phyloP scores from a whole-genome alignment of 2,797 vertebrate species.

The Eurystomus glaucurus region DNA sequence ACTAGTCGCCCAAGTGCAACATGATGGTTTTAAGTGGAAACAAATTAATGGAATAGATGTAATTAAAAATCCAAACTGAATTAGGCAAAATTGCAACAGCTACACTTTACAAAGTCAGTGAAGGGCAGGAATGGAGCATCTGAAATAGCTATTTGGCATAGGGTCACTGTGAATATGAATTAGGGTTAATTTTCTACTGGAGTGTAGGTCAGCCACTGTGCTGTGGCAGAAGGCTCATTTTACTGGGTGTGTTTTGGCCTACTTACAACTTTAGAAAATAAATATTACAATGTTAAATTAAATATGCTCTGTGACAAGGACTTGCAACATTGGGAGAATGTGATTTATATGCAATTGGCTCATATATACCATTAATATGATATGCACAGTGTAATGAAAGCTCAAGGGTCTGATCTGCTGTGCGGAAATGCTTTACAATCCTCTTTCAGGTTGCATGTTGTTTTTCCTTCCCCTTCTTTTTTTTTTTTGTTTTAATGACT shows the following conservation, averaged over 20 bases:
- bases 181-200: conserved; percentile 62
- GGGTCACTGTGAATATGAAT: conserved; percentile 60
- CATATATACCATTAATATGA: conserved; percentile 62
- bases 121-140: neutral
- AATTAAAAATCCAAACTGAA: conserved; percentile 64
- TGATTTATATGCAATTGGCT: conserved; percentile 69
- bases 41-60: conserved; percentile 53
- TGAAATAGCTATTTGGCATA: conserved; percentile 28
- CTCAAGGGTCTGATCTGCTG: conserved; percentile 58
- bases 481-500: conserved; percentile 39
- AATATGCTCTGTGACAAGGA: conserved; percentile 66
- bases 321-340: conserved; percentile 15
- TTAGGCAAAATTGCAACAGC: conserved; percentile 21
- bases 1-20: conserved; percentile 60
- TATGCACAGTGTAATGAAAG: conserved; percentile 53
- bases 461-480: conserved; percentile 22
- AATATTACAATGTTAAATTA: conserved; percentile 62
- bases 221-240: conserved; percentile 45
- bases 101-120: conserved; percentile 43
- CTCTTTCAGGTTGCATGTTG: conserved; percentile 55
- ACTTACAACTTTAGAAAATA: conserved; percentile 65
- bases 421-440: conserved; percentile 59
- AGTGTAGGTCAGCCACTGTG: conserved; percentile 1
- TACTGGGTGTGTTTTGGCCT: conserved; percentile 43
- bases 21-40: conserved; percentile 19